Evolutionary conservation across 2,888 invertebrate genomes (phyloP), one percentile per base, ranked within the genome.

Genomic region (Crepidodera aurea): DNA sequence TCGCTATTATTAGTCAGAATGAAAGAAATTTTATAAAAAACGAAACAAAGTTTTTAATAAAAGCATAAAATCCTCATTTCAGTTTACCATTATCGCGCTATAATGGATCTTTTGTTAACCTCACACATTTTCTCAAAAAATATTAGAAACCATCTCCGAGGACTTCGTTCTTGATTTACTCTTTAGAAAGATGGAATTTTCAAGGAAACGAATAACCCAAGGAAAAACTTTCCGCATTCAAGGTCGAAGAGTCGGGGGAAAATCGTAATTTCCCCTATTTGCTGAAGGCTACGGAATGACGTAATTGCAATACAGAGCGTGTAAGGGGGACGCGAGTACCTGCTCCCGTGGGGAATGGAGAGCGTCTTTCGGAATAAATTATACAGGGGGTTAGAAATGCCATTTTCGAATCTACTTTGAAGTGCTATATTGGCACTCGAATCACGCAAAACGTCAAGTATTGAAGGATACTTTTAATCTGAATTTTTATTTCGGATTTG

Each of bases 361-460:
- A 69, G 59, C 65, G 50, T 51, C 59, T 65, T 37, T 55, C 25
- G 46, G 70, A 69, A 71, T 71, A 71, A 67, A 68, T 71, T 69
- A 71, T 69, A 48, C 50, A 59, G 51, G 56, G 60, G 55, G 60
- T 61, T 55, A 51, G 62, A 64, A 61, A 60, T 54, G 51, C 37
- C 56, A 56, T 66, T 64, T 62, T 64, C 61, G 56, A 61, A 51
- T 53, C 60, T 44, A 56, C 59, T 66, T 56, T 64, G 62, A 55
- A 37, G 40, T 61, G 40, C 44, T 18, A 37, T 59, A 65, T 68
- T 60, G 65, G 50, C 59, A 67, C 34, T 42, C 63, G 29, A 27
- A 51, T 62, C 68, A 68, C 68, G 68, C 67, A 65, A 55, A n/a
- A 58, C 44, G 63, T 62, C 62, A 63, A 63, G 60, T 68, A 65